Evolutionary conservation across 2,797 vertebrate genomes (phyloP).

Genomic region (Scarus forsteni): DNA sequence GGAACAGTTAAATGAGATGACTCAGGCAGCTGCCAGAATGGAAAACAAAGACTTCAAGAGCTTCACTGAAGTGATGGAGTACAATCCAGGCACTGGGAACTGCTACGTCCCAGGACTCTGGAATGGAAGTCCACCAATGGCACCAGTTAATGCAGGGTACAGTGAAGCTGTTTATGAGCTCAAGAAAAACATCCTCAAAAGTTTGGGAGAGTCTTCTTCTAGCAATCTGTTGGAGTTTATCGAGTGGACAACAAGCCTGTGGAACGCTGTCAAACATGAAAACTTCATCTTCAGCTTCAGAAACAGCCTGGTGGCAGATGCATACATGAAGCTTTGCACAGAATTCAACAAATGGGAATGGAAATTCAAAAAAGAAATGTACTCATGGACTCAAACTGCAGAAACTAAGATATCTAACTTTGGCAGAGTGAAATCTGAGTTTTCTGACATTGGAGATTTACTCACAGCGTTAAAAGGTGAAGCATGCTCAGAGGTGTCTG

Average conservation of each 20-base stretch:
- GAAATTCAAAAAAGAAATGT: conserved; percentile 69
- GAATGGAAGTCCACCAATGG: conserved; percentile 88
- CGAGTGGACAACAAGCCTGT: conserved; percentile 81
- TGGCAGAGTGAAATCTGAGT: conserved; percentile 6
- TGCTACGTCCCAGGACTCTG: conserved; percentile 87
- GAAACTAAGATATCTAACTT: conserved; percentile 70
- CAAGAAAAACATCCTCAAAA: conserved; percentile 80
- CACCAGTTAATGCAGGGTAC: conserved; percentile 84
- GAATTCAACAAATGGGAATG: conserved; percentile 78
- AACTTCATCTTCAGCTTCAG: conserved; percentile 84
- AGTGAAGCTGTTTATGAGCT: conserved; percentile 83
- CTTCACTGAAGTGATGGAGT: conserved; percentile 80
- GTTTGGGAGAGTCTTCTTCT: conserved; percentile 56
- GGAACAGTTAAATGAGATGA: conserved; percentile 79
- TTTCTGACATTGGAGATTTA: conserved; percentile 19
- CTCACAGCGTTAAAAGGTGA: conserved; percentile 34
- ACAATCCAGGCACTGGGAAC: conserved; percentile 78
- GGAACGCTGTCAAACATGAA: conserved; percentile 80
- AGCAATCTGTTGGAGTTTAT: conserved; percentile 74
- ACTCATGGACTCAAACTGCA: conserved; percentile 52
- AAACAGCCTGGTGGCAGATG: conserved; percentile 81
- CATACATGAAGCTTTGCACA: conserved; percentile 68
- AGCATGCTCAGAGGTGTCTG: conserved; percentile 36
- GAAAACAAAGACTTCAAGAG: conserved; percentile 69
- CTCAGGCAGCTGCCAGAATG: conserved; percentile 74